Evolutionary conservation across 2,113 vertebrate genomes (phyloP), one percentile per base, ranked within the genome.

Genomic region (Cheilinus undulatus): DNA sequence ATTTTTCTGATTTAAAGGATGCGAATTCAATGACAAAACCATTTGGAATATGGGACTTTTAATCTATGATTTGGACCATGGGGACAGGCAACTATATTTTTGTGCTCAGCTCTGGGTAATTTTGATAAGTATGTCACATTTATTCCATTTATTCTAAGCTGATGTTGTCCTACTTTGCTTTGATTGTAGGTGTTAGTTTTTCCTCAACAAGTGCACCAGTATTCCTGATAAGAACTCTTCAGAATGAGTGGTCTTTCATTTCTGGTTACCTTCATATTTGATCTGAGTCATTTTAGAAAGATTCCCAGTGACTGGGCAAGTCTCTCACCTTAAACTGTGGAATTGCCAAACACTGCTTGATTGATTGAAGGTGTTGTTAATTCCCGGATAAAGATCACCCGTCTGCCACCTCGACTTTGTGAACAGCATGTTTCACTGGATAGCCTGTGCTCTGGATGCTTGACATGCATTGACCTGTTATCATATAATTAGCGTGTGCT

Each of bases 1-100:
- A 58, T 71, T 71, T 76, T 43, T 10, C 40, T 45, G 14, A 49
- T 76, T 75, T 61, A 57, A 79, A 87, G 82, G 82, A 88, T 87
- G 86, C 73, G 62, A 80, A 70, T 80, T 90, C 82, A 71, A 89
- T 90, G 88, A 84, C 46, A 86, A 82, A 82, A 80, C 58, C 74
- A 54, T 65, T 88, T 91, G 91, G 89, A 94, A 91, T 92, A 94
- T 94, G 94, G 93, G 92, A 93, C 79, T 91, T 87, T 89, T 93
- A 90, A 84, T 85, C 57, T 76, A 40, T 83, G 82, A 75, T 69
- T 84, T 90, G 87, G 88, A 92, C 77, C 84, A 78, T 49, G 70
- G 84, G 83, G 73, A 86, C 86, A 66, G 71, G 81, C 68, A 78
- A 71, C 83, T 86, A 6, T 86, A 89, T 78, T 67, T 88, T 36